Evolutionary conservation across 2,797 vertebrate genomes (phyloP).

Genomic region (Cirrhinus molitorella): DNA sequence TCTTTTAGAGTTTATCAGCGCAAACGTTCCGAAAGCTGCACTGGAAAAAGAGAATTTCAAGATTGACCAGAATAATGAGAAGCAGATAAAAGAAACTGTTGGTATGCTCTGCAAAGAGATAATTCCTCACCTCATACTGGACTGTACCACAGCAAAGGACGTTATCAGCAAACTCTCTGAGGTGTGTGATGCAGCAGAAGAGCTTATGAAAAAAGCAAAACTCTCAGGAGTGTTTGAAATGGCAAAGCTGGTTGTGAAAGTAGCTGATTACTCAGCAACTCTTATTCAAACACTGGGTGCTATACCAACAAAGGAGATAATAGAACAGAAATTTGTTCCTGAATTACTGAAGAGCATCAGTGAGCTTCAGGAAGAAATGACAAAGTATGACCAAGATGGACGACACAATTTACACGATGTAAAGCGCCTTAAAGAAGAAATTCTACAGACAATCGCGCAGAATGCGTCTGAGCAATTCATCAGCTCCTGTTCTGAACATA

Average conservation of each 20-base stretch:
- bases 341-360: constrained; percentile 25
- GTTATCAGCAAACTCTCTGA: constrained; percentile 42
- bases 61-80: constrained; percentile 37
- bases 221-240: neutral
- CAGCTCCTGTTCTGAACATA: constrained; percentile 8
- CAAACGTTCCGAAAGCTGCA: constrained; percentile 35
- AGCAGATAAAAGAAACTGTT: neutral
- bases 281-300: constrained; percentile 11
- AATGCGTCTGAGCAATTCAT: constrained; percentile 17
- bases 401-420: constrained; percentile 44
- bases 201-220: constrained; percentile 6
- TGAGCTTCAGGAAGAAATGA: constrained; percentile 2
- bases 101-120: neutral
- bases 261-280: neutral
- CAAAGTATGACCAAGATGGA: constrained; percentile 49
- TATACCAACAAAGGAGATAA: constrained; percentile 25
- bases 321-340: constrained; percentile 33
- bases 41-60: constrained; percentile 32
- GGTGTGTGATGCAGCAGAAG: constrained; percentile 23
- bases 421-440: constrained; percentile 37
- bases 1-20: constrained; percentile 34
- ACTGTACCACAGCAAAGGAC: neutral
- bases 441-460: constrained; percentile 12
- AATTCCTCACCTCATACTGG: constrained; percentile 19
- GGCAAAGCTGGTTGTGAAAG: neutral